Evolutionary conservation across 1,140 invertebrate genomes (phyloP), one percentile per base, ranked within the genome.

Genomic region (Colletes gigas): DNA sequence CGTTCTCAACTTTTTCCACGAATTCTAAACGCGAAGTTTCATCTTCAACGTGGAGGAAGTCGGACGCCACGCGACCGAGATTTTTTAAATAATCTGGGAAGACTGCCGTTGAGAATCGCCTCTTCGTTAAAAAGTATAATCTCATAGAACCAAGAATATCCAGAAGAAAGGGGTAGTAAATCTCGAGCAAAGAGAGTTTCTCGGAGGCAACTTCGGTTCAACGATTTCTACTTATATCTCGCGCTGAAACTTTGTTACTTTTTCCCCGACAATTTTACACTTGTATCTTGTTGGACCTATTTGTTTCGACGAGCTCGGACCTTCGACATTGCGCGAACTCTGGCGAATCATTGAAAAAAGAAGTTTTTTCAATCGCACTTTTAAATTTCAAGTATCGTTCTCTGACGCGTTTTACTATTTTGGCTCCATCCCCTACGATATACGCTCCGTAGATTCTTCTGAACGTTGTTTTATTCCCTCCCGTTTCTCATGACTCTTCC

Each of bases 111-210:
- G 54, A 1, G n/a, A 57, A 8, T 17, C 10, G 4, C 7, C 30
- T 41, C 15, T 57, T 70, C 54, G 30, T 57, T 70, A 44, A 70
- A 70, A 69, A 57, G 41, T 57, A 44, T 41, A 14, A 9, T 17
- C 60, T 21, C 14, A 5, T 3, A 10, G 47, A 67, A 67, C n/a
- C 17, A 10, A 41, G 68, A 57, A 41, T 3, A 7, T 52, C 47
- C 9, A 14, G 44, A 19, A 39, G 19, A 52, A 67, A 19, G n/a
- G 9, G 17, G 1, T 3, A 8, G 21, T 52, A 17, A 14, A 54
- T 68, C 66, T 54, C 21, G n/a, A 17, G 12, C 54, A 12, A 30
- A 67, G 6, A 67, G 14, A 55, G 10, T 50, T 73, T 10, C 41
- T 17, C 2, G 12, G 4, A 21, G 12, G 5, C 21, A 21, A 21